Conservation (phyloP, 1,140 invertebrate species). For the Drosophila nigrodunni region DNA sequence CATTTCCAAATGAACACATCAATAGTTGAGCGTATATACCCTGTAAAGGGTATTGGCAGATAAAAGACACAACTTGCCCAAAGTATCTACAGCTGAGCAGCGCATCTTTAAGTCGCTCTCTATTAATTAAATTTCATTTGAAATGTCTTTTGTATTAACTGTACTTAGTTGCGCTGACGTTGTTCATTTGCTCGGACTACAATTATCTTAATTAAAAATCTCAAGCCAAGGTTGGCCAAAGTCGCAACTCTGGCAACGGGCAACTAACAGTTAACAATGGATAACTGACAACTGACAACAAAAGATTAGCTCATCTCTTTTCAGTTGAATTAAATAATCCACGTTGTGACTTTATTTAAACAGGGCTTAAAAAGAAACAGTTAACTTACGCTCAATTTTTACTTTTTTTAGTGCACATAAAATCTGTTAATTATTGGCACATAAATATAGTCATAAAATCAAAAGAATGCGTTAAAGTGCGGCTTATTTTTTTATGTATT, state of each 20-base stretch:
- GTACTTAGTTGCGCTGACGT: constrained; percentile 30
- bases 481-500: too few species aligned
- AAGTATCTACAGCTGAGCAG: not conserved
- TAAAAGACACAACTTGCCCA: too few species aligned
- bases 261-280: constrained; percentile 7
- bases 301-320: constrained; percentile 76
- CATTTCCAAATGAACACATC: constrained; percentile 39
- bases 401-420: not conserved
- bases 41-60: constrained; percentile 9
- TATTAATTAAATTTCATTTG: not conserved
- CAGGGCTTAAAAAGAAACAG: constrained; percentile 22
- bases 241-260: constrained; percentile 17
- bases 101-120: not conserved
- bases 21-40: not conserved
- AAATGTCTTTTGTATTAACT: constrained; percentile 21
- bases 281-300: not conserved
- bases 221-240: constrained; percentile 71
- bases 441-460: not conserved
- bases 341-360: constrained; percentile 14
- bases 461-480: not conserved
- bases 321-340: constrained; percentile 72
- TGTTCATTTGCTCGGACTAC: constrained; percentile 44
- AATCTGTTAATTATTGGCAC: too few species aligned
- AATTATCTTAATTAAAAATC: constrained; percentile 82
- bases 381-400: not conserved